phyloP scores from a whole-genome alignment of 2,888 invertebrate species.

The Hedychridium roseum region DNA sequence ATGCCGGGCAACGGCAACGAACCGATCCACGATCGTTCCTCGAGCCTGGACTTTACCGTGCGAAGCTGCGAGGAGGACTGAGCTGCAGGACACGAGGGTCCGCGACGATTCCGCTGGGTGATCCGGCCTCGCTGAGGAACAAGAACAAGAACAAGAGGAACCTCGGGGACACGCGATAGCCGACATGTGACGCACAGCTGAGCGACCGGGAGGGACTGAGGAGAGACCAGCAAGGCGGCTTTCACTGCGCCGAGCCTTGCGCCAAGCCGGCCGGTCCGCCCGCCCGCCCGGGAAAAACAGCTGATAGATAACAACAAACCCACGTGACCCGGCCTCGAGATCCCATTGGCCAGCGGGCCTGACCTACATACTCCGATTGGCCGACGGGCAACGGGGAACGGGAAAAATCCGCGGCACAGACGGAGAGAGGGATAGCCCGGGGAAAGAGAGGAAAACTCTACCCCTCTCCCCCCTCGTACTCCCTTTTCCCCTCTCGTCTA shows the following conservation, averaged over 20 bases:
- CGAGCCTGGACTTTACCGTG: no score
- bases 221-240: constrained; percentile 50
- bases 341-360: constrained; percentile 64
- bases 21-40: no score
- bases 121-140: no score
- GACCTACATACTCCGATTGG: constrained; percentile 70
- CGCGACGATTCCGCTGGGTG: no score
- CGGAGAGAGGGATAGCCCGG: neutral
- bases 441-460: constrained; percentile 34
- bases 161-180: no score
- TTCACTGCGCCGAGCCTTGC: constrained; percentile 61
- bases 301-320: constrained; percentile 76
- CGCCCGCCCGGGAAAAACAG: constrained; percentile 65
- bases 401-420: constrained; percentile 29
- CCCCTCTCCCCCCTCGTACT: no score
- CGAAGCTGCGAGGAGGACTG: neutral
- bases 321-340: constrained; percentile 67
- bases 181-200: constrained; percentile 60
- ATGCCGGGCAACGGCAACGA: no score
- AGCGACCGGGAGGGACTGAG: constrained; percentile 57
- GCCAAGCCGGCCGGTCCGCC: constrained; percentile 58
- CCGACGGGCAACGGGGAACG: constrained; percentile 44
- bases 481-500: constrained; percentile 4
- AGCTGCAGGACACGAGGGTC: no score
- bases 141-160: no score